These are phyloP conservation scores for Micromussa lordhowensis DNA, from an alignment of 92 coral and sea anemone species.

Conservation along the genomic window DNA sequence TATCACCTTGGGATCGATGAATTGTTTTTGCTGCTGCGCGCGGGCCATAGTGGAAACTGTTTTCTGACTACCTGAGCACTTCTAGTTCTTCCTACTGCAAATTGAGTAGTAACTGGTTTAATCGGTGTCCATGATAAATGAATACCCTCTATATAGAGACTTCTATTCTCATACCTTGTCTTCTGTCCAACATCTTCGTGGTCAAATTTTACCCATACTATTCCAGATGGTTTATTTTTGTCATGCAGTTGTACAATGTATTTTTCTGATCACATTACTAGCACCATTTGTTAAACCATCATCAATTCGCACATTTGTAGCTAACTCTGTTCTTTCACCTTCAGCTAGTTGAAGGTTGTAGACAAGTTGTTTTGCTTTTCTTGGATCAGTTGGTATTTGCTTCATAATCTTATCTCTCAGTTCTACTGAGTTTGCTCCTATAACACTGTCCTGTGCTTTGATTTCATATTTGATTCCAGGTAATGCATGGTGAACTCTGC, in stretches of 20 bases:
- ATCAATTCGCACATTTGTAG: slow-evolving; percentile 28
- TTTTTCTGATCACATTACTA: slow-evolving; percentile 34
- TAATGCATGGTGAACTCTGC: slow-evolving; percentile 15
- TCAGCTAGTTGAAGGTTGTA: slow-evolving; percentile 1
- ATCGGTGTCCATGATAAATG: slow-evolving; percentile 68
- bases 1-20: too few relatives aligned
- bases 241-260: slow-evolving; percentile 33
- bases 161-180: slow-evolving; percentile 13
- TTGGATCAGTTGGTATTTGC: slow-evolving; percentile 40
- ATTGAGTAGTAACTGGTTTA: slow-evolving; percentile 65
- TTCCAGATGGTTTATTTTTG: slow-evolving; percentile 33
- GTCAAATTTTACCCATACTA: slow-evolving; percentile 39
- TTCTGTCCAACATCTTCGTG: slow-evolving; percentile 28
- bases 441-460: slow-evolving; percentile 10
- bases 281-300: slow-evolving; percentile 39
- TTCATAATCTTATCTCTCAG: slow-evolving; percentile 33
- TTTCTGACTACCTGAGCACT: slow-evolving; percentile 69
- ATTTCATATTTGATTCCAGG: slow-evolving; percentile 1
- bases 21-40: too few relatives aligned
- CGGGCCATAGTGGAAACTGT: slow-evolving; percentile 68
- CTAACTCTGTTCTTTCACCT: slow-evolving; percentile 42
- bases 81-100: slow-evolving; percentile 68
- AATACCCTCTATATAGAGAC: slow-evolving; percentile 39
- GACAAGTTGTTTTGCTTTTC: slow-evolving; percentile 5
- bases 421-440: slow-evolving; percentile 12